Evolutionary conservation across 2,797 vertebrate genomes (phyloP), one percentile per base, ranked within the genome.

Genomic region (Dromococcyx pavoninus): DNA sequence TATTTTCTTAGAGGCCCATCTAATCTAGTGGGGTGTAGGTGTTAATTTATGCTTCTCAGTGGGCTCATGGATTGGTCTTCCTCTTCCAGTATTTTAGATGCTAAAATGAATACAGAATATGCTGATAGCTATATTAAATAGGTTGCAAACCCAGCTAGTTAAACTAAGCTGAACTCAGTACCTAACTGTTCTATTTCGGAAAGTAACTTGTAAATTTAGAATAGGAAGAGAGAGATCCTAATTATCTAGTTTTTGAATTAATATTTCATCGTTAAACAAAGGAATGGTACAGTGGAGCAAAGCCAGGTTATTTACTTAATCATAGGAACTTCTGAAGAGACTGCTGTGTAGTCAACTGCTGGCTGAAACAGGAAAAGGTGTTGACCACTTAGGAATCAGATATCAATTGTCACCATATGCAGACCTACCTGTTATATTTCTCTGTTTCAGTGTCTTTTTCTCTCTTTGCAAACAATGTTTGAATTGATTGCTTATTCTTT

Each of bases 271-370:
- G 58, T 89, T 33, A 89, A 86, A 94, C 75, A 94, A 61, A 81
- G 73, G 53, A 91, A 65, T 30, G 19, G 23, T 69, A 76, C 73
- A 87, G 83, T 88, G 85, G 44, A 96, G 97, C 94, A 82, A 58
- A 94, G 33, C 21, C 58, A 84, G 77, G 73, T 64, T 96, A 83
- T 91, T 85, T 91, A 58, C n/a, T 96, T 89, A 96, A 76, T 81
- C 89, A 81, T 77, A 82, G 35, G 72, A 96, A 96, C 53, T 95
- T 96, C 88, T 94, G 67, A 95, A 89, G 25, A 46, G 50, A 77
- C 54, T 89, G 25, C 83, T 73, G 70, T 76, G 76, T 95, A 96
- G 96, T 91, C 57, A 72, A 65, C 58, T 65, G 74, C 32, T 95
- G 46, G 17, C 30, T 93, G 77, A 97, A 96, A 53, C 72, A 82